Evolutionary conservation across 2,113 vertebrate species (phyloP), one percentile per base, ranked within the genome.

Genomic region (Cariama cristata): DNA sequence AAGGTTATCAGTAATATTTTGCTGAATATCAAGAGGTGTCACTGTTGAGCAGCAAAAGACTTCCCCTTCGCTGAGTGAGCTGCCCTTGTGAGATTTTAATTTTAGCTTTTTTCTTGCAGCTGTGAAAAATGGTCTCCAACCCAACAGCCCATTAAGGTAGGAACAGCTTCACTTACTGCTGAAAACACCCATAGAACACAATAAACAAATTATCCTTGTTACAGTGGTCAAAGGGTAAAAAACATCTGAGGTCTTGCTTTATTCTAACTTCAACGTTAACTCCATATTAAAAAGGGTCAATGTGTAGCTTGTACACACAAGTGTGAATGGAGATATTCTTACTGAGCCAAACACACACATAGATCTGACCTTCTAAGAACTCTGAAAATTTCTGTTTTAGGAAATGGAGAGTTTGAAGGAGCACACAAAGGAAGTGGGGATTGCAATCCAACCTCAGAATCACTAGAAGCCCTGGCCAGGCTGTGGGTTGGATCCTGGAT

Each of bases 1-100:
- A 94, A 98, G 50, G 76, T 96, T 95, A 90, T 96, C 90, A 93
- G 89, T 88, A 91, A 96, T 79, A 93, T 85, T 92, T 63, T 69
- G n/a, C 67, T 68, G 79, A 93, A 91, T 91, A 96, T 90, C 97
- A 95, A 95, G 73, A 94, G 97, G 86, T 96, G 96, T 98, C 95
- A 96, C 93, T 97, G 86, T 94, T 94, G 90, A 98, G 92, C 86
- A 96, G 90, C 76, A 64, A 76, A 79, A 94, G 88, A 47, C 76
- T 80, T 95, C 72, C 80, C 56, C 79, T 97, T 94, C 20, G 7
- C 69, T 84, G 66, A 87, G 47, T 15, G 66, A 87, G 32, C 47
- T 53, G 67, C 53, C 85, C 90, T 96, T 96, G 40, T 27, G 30
- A 94, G 66, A 73, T 91, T 92, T 94, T 66, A 81, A 86, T 91